A percentile compares a stretch with the other conserved stretches of the same genome.
phyloP scores from a whole-genome alignment of 2,888 invertebrate genomes.

The Dioctria linearis region DNA sequence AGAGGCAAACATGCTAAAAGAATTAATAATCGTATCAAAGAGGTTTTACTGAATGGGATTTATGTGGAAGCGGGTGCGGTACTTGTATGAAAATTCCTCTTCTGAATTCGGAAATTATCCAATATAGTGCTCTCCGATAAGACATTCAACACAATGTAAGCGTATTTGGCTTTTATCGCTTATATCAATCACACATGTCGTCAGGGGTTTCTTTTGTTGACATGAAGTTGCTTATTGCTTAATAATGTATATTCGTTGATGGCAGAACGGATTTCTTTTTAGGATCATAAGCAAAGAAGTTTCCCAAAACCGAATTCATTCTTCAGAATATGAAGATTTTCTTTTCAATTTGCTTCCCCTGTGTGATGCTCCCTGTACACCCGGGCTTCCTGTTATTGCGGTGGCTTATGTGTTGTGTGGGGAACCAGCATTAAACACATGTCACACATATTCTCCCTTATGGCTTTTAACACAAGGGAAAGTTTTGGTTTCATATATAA shows the following conservation, averaged over 20 bases:
- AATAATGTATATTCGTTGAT: constrained; percentile 1
- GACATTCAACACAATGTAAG: constrained; percentile 28
- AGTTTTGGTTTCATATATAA: no score
- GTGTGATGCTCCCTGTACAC: not conserved
- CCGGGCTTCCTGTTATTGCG: not conserved
- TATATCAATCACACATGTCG: constrained; percentile 36
- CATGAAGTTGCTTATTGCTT: constrained; percentile 11
- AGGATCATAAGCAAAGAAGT: not conserved
- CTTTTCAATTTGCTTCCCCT: constrained; percentile 33
- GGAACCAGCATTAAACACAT: no score
- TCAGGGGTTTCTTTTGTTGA: constrained; percentile 36
- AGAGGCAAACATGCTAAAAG: no score
- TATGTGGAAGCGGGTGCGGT: constrained; percentile 12
- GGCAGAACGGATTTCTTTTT: constrained; percentile 23
- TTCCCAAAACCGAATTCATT: constrained; percentile 24
- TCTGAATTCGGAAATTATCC: constrained; percentile 38
- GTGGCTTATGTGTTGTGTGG: no score
- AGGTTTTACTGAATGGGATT: constrained; percentile 17
- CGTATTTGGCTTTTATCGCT: constrained; percentile 36
- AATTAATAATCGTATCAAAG: not conserved
- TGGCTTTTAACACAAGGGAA: no score
- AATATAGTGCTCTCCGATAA: constrained; percentile 35
- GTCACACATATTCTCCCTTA: no score
- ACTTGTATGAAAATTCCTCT: not conserved
- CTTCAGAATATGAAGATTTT: constrained; percentile 24